Conservation (phyloP, 1,140 invertebrate genomes). For the Drosophila pruinosa region DNA sequence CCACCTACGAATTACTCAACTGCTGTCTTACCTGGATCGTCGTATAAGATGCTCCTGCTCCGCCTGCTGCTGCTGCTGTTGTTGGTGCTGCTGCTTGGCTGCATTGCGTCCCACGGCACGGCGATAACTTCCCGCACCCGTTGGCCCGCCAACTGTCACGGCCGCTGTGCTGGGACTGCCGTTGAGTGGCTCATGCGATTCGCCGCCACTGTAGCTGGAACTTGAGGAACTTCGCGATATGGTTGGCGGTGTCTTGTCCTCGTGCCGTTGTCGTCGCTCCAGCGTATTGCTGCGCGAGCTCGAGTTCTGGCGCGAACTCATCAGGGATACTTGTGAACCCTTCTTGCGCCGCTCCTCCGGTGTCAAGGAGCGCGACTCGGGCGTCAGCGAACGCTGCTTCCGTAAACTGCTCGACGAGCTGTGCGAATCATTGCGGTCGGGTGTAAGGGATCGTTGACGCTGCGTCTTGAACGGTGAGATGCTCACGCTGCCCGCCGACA, state of each 20-base stretch:
- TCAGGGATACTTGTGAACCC: conserved; percentile 73
- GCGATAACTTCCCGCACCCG: conserved; percentile 31
- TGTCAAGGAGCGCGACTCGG: conserved; percentile 75
- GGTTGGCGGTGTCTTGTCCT: conserved; percentile 65
- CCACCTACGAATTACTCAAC: not conserved
- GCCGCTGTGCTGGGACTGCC: conserved; percentile 33
- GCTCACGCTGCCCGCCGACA: conserved; percentile 27
- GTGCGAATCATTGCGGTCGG: conserved; percentile 78
- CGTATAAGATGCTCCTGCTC: conserved; percentile 77
- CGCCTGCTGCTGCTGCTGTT: conserved; percentile 46
- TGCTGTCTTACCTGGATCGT: conserved; percentile 71
- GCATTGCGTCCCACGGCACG: conserved; percentile 45
- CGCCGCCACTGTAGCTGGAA: conserved; percentile 79
- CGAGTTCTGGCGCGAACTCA: conserved; percentile 72
- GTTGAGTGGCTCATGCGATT: conserved; percentile 52
- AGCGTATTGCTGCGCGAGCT: conserved; percentile 75
- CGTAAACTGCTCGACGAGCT: conserved; percentile 74
- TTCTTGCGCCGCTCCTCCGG: conserved; percentile 77
- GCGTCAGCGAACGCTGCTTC: conserved; percentile 80
- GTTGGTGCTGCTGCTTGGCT: conserved; percentile 33
- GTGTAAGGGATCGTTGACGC: conserved; percentile 74
- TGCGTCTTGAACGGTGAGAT: conserved; percentile 73
- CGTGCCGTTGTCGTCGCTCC: conserved; percentile 63
- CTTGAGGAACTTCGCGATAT: conserved; percentile 82
- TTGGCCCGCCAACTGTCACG: not conserved